These are phyloP conservation scores for Pheucticus melanocephalus DNA, from an alignment of 2,113 vertebrate genomes.

Conservation along the genomic window DNA sequence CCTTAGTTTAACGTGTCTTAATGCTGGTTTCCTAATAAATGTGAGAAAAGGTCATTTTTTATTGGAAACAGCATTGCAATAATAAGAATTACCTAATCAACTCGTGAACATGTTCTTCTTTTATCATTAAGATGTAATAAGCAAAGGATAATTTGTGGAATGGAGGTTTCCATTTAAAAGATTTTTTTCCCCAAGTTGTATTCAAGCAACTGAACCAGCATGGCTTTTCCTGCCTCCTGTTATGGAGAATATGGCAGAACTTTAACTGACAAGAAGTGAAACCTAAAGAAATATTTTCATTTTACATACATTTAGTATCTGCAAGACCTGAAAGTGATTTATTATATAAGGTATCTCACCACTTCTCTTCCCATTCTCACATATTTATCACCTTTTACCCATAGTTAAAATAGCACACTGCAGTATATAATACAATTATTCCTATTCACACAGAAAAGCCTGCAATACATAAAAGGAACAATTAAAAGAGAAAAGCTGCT, in stretches of 20 bases:
- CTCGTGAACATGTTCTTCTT: constrained; percentile 5
- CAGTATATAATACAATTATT: neutral
- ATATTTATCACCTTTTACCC: neutral
- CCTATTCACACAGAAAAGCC: neutral
- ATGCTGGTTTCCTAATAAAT: constrained; percentile 53
- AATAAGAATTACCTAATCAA: constrained; percentile 61
- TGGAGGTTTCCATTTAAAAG: neutral
- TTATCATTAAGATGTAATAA: neutral
- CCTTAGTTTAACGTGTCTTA: constrained; percentile 27
- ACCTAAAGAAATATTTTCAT: neutral
- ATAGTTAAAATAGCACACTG: neutral
- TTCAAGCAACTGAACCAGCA: neutral
- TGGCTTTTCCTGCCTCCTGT: neutral
- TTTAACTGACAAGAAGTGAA: neutral
- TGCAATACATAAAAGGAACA: neutral
- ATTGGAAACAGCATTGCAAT: constrained; percentile 65
- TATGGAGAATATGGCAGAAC: neutral
- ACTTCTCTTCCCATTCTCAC: neutral
- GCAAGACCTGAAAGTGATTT: neutral
- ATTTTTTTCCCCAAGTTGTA: neutral
- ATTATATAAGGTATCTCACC: neutral
- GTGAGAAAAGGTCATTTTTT: constrained; percentile 67
- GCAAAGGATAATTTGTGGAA: neutral
- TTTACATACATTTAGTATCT: neutral
- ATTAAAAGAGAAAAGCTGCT: neutral